Conservation (phyloP, 2,888 invertebrate species). For the Scaeva pyrastri region DNA sequence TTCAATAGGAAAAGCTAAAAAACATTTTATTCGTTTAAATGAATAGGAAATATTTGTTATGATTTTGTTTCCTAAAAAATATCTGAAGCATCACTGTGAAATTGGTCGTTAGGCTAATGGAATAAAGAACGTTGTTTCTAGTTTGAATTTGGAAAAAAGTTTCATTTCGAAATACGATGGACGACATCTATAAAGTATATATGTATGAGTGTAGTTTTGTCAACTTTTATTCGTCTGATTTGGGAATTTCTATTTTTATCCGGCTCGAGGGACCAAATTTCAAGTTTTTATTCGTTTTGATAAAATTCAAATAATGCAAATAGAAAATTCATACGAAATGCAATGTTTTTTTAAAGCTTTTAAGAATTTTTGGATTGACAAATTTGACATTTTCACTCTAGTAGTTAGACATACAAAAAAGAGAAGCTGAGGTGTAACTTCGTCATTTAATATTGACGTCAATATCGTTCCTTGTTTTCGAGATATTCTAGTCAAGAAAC, state of each 20-base stretch:
- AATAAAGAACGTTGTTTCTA: constrained; percentile 1
- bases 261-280: constrained; percentile 14
- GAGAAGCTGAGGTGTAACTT: no score
- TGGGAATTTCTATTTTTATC: background rate
- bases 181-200: background rate
- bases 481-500: no score
- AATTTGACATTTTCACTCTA: no score
- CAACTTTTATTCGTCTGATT: background rate
- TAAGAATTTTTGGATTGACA: no score
- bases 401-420: no score
- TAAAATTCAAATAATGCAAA: no score
- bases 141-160: constrained; percentile 15
- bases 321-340: no score
- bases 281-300: background rate
- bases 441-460: no score
- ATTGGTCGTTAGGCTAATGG: constrained; percentile 62
- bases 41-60: constrained; percentile 43
- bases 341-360: no score
- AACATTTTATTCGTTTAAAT: constrained; percentile 18
- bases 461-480: no score
- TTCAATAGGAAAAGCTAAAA: constrained; percentile 7
- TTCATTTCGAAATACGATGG: background rate
- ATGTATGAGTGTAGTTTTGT: background rate
- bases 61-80: constrained; percentile 14
- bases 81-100: constrained; percentile 43